Conservation (phyloP, 1,140 invertebrate genomes). For the Drosophila sp. region DNA sequence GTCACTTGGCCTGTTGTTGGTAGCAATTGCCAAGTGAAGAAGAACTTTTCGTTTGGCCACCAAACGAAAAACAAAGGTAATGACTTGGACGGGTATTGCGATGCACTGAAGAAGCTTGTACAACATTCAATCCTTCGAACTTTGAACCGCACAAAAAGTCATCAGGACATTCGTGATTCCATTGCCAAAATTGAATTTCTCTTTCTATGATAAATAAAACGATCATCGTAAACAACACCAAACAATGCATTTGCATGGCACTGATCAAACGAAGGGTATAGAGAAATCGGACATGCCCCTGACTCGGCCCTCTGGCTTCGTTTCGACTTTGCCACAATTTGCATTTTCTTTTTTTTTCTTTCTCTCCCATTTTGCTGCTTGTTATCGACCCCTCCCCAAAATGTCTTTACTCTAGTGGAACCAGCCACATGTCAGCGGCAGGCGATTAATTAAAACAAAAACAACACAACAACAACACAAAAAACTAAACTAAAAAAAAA, state of each 20-base stretch:
- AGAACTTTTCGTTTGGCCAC: conserved; percentile 8
- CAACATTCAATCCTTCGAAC: not conserved
- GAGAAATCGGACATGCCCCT: not conserved
- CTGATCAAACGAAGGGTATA: conserved; percentile 5
- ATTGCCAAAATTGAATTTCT: too few species aligned
- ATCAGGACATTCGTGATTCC: too few species aligned
- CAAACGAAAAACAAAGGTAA: not conserved
- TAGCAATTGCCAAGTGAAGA: conserved; percentile 8
- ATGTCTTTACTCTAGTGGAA: conserved; percentile 65
- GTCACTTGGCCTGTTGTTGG: conserved; percentile 50
- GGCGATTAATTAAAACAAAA: conserved; percentile 73
- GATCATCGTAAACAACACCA: too few species aligned
- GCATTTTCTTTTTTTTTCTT: not conserved
- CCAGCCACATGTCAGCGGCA: conserved; percentile 71
- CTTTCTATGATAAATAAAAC: too few species aligned
- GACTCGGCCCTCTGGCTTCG: not conserved
- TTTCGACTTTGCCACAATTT: conserved; percentile 1
- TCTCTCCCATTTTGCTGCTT: conserved; percentile 10
- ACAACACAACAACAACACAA: not conserved
- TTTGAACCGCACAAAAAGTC: too few species aligned
- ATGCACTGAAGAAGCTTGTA: not conserved
- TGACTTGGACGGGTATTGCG: not conserved
- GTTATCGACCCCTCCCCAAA: conserved; percentile 68
- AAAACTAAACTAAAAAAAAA: conserved; percentile 11
- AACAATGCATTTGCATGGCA: too few species aligned